A percentile compares a stretch with the other conserved stretches of the same genome.
Conservation (phyloP, 2,888 invertebrate species). For the Cataglyphis rosenhaueri region DNA sequence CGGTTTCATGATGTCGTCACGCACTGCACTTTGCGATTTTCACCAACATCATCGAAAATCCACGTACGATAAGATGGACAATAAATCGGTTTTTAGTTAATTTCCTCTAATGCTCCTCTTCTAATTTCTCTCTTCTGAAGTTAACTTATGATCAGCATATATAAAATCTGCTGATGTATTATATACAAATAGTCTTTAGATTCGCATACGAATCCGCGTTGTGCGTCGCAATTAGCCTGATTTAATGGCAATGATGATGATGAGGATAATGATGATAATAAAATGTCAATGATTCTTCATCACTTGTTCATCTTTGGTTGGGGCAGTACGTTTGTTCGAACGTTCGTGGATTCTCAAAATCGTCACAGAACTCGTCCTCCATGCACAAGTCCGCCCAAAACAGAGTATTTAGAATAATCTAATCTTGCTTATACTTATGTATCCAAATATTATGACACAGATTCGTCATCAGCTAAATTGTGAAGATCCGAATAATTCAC, state of each 20-base stretch:
- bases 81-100: constrained; percentile 12
- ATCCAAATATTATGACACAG: constrained; percentile 78
- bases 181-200: constrained; percentile 40
- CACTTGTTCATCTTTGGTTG: constrained; percentile 72
- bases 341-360: constrained; percentile 56
- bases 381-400: constrained; percentile 56
- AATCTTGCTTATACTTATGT: constrained; percentile 33
- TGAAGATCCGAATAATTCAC: constrained; percentile 95
- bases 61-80: not conserved
- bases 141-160: constrained; percentile 30
- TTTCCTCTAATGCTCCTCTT: constrained; percentile 5
- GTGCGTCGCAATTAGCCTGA: constrained; percentile 6
- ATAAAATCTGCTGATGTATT: constrained; percentile 44
- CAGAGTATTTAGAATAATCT: constrained; percentile 50
- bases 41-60: constrained; percentile 1
- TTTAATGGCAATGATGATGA: constrained; percentile 19
- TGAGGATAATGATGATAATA: constrained; percentile 12
- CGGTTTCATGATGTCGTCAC: constrained; percentile 18
- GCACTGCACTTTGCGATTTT: constrained; percentile 30
- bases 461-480: constrained; percentile 89
- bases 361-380: constrained; percentile 54
- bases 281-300: constrained; percentile 49
- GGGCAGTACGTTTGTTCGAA: constrained; percentile 62
- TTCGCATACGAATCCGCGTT: constrained; percentile 13
- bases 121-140: not conserved